Evolutionary conservation across 2,113 vertebrate species (phyloP).

Genomic region (Eurystomus gularis): DNA sequence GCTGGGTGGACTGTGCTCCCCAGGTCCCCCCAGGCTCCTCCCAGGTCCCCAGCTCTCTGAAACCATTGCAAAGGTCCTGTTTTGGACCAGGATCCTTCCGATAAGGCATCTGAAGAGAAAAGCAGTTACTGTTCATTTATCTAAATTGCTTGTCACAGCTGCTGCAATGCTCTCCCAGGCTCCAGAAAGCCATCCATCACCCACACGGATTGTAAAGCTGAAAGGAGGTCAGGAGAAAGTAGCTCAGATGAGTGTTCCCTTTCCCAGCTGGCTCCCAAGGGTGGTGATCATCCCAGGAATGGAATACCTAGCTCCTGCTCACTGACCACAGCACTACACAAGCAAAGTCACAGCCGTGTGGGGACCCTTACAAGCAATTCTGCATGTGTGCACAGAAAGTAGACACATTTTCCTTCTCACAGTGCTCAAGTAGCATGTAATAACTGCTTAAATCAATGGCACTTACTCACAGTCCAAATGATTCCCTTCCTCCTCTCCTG

Average conservation of each 20-base stretch:
- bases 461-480: background rate
- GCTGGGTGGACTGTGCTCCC: too few relatives aligned
- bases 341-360: background rate
- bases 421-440: slow-evolving; percentile 10
- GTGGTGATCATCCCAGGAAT: background rate
- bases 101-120: background rate
- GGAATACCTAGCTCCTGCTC: background rate
- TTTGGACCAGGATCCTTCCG: background rate
- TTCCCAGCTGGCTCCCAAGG: background rate
- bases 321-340: background rate
- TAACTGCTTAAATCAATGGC: background rate
- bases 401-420: slow-evolving; percentile 20
- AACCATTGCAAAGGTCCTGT: background rate
- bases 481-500: background rate
- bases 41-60: background rate
- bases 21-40: background rate
- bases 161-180: background rate
- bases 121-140: background rate
- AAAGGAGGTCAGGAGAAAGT: background rate
- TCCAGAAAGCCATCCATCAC: background rate
- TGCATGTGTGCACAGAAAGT: background rate
- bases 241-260: background rate
- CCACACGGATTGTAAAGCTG: background rate
- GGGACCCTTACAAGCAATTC: background rate
- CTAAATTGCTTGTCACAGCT: background rate